Base-by-base conservation (phyloP, 2,797 vertebrate species). In the Liasis olivaceus region DNA sequence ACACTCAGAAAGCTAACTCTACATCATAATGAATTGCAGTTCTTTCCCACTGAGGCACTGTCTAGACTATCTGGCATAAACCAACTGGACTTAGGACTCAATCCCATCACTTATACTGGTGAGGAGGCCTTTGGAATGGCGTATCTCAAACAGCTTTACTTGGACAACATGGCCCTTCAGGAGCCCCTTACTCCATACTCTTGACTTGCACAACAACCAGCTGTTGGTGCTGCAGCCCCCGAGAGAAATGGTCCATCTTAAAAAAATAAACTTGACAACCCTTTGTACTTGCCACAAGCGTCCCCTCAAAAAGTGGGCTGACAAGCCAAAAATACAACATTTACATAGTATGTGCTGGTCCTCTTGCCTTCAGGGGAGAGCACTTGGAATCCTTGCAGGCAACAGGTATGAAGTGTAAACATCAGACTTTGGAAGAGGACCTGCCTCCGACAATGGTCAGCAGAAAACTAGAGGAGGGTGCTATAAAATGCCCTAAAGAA, bases 11-110 rank as follows among this genome's bases (percentile, higher is more conserved):
- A 98, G 47, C 98, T 99, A 93, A 99, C 98, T 95, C 96, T 99
- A 95, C 98, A 99, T 95, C 98, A 99, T 97, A 99, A 99, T 0
- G 99, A 98, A 96, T 97, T 99, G 91, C 99, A 99, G 97, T 98
- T 98, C 7, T 98, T 99, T 93, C 99, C 99, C 0, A 97, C 98
- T 0, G 98, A 98, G 24, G 98, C 98, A 22, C 97, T 99, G 98
- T 98, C 98, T 56, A 98, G 98, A 98, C 97, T 99, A 24, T 96
- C 97, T 0, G 97, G 97, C 85, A 96, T 98, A 93, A 98, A 95
- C 1, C 95, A 97, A 0, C 97, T 99, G n/a, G 99, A 99, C 86
- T 91, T 99, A 94, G 98, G 99, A 95, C 98, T 98, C 97, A 99
- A 99, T 96, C 99, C 99, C 7, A 98, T 99, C 98, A 99, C 98